Evolutionary conservation across 2,113 vertebrate genomes (phyloP).

Genomic region (Nannospalax galili): DNA sequence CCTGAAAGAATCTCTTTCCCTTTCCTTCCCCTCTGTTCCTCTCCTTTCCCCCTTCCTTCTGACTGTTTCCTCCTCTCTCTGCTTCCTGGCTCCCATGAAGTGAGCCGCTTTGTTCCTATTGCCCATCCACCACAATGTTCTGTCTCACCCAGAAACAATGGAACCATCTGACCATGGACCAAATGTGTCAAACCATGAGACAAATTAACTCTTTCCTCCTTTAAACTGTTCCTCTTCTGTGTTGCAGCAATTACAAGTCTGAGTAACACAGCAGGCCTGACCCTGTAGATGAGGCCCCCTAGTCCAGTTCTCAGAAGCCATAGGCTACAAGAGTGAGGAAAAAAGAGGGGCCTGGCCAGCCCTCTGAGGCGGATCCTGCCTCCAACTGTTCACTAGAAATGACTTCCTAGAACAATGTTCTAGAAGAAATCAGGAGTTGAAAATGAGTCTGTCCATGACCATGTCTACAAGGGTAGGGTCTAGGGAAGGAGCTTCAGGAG

Average conservation of each 20-base stretch:
- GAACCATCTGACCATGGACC: background rate
- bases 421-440: background rate
- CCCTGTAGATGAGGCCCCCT: too few relatives aligned
- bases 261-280: background rate
- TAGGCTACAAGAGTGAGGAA: background rate
- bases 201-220: background rate
- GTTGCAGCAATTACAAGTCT: background rate
- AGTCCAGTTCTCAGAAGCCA: background rate
- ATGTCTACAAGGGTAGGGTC: rapidly evolving
- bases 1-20: background rate
- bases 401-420: background rate
- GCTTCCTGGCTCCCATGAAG: background rate
- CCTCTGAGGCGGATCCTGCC: background rate
- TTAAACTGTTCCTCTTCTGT: background rate
- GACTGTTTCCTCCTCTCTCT: too few relatives aligned
- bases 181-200: background rate
- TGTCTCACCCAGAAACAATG: background rate
- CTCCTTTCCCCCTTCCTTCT: too few relatives aligned
- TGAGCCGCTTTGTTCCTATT: background rate
- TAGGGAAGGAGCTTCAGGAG: background rate
- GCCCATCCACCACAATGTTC: too few relatives aligned
- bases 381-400: background rate
- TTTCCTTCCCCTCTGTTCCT: background rate
- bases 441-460: background rate
- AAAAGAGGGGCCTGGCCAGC: background rate